Evolutionary conservation across 2,888 invertebrate species (phyloP).

Genomic region (Papilio demoleus): DNA sequence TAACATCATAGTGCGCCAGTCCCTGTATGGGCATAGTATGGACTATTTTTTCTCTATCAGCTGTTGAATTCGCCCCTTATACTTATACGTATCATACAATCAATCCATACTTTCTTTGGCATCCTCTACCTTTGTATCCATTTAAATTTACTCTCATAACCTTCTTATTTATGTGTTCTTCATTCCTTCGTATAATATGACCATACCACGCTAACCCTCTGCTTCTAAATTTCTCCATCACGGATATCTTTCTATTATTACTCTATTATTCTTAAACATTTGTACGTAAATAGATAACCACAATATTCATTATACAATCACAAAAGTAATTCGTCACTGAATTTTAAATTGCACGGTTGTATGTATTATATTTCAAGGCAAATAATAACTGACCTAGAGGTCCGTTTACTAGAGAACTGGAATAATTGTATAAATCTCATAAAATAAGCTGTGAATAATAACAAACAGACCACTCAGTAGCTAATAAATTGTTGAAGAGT

Average conservation of each 20-base stretch:
- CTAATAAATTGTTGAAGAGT: conserved; percentile 66
- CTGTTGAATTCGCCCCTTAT: too few relatives aligned
- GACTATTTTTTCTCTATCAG: too few relatives aligned
- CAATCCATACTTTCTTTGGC: too few relatives aligned
- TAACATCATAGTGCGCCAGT: too few relatives aligned
- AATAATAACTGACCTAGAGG: not conserved
- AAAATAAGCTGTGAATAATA: conserved; percentile 11
- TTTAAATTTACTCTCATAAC: too few relatives aligned
- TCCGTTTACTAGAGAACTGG: not conserved
- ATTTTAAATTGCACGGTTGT: not conserved
- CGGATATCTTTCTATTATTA: not conserved
- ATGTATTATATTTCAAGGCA: not conserved
- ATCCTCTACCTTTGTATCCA: too few relatives aligned
- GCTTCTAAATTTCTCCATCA: too few relatives aligned
- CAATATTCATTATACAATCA: not conserved
- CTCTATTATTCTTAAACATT: not conserved
- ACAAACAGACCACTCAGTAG: conserved; percentile 59
- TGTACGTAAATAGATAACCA: not conserved
- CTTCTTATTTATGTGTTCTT: too few relatives aligned
- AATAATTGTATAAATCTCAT: conserved; percentile 3
- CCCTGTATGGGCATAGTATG: too few relatives aligned
- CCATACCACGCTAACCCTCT: too few relatives aligned
- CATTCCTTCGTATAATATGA: too few relatives aligned
- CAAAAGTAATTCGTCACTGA: not conserved
- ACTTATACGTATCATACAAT: too few relatives aligned